These are phyloP conservation scores for Dendroctonus valens DNA, from an alignment of 1,140 invertebrate species.

Conservation along the genomic window DNA sequence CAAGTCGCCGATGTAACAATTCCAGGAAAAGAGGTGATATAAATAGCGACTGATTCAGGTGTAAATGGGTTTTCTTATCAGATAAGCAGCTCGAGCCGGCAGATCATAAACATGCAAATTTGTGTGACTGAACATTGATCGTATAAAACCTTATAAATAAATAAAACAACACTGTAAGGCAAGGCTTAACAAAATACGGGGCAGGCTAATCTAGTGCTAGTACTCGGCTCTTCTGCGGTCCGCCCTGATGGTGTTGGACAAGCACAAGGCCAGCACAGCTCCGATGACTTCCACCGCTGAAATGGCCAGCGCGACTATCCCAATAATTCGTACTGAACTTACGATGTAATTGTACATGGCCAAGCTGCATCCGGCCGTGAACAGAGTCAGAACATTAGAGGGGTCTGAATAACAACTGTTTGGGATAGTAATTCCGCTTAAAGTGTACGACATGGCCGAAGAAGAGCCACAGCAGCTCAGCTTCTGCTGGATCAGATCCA, in stretches of 20 bases:
- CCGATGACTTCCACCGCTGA: conserved; percentile 3
- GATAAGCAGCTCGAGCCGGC: no score
- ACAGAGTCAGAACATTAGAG: not conserved
- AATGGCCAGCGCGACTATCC: conserved; percentile 2
- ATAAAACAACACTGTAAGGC: no score
- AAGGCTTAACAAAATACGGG: no score
- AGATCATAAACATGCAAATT: no score
- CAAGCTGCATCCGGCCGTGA: not conserved
- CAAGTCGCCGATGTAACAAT: no score
- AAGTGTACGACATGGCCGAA: not conserved
- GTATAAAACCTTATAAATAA: no score
- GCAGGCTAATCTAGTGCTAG: not conserved
- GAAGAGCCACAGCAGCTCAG: conserved; percentile 6
- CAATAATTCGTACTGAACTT: not conserved
- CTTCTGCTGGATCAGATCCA: conserved; percentile 12
- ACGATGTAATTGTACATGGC: not conserved
- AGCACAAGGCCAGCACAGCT: conserved; percentile 2
- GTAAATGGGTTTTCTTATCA: no score
- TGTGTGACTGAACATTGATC: no score
- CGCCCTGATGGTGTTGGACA: conserved; percentile 1
- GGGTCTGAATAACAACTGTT: not conserved
- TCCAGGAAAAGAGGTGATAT: no score
- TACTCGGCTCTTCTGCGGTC: not conserved
- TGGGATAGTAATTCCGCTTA: not conserved
- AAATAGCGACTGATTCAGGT: no score